Conservation (phyloP, 2,888 invertebrate genomes). For the Limnephilus lunatus region DNA sequence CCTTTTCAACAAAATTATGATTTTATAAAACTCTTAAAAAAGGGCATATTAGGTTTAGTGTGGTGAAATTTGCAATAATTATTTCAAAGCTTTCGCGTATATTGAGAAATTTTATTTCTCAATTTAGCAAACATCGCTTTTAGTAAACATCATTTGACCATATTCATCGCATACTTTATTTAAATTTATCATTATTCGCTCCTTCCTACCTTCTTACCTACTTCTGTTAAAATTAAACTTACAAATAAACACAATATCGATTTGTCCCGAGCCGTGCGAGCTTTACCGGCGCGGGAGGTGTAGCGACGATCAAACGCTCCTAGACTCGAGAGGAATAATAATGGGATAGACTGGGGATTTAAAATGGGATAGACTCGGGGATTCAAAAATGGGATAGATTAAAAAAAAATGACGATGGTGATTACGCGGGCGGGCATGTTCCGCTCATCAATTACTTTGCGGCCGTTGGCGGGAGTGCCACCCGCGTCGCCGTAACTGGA, state of each 20-base stretch:
- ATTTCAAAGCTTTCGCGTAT: too few relatives aligned
- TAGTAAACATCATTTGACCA: background rate
- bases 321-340: conserved; percentile 9
- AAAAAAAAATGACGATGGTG: conserved; percentile 55
- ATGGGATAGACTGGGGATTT: conserved; percentile 19
- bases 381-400: conserved; percentile 40
- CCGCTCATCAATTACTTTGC: conserved; percentile 62
- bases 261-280: background rate
- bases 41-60: too few relatives aligned
- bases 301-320: background rate
- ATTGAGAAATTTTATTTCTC: too few relatives aligned
- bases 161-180: background rate
- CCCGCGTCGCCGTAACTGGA: conserved; percentile 48
- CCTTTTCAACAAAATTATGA: too few relatives aligned
- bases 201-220: background rate
- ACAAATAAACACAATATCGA: background rate
- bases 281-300: conserved; percentile 27
- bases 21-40: too few relatives aligned
- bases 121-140: background rate
- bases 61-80: too few relatives aligned
- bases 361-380: conserved; percentile 33
- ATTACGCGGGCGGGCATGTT: conserved; percentile 61
- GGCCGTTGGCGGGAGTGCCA: conserved; percentile 56
- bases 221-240: background rate
- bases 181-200: background rate